Evolutionary conservation across 92 coral and sea anemone species (phyloP).

Genomic region (Heteractis magnifica): DNA sequence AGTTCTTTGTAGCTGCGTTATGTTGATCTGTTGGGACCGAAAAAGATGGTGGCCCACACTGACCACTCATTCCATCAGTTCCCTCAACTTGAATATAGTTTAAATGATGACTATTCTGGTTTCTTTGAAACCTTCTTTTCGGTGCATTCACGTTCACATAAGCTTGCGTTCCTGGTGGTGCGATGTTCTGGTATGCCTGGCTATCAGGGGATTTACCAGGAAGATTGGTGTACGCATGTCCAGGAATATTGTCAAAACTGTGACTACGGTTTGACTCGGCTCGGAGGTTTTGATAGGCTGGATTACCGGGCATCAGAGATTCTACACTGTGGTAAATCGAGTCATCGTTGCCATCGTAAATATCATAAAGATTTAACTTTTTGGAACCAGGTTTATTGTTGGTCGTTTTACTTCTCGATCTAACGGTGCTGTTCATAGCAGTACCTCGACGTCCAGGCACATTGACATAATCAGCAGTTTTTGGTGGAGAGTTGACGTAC

Average conservation of each 20-base stretch:
- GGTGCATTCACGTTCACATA: slow-evolving; percentile 78
- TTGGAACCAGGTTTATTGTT: slow-evolving; percentile 23
- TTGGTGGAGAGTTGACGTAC: slow-evolving; percentile 62
- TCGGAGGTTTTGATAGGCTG: slow-evolving; percentile 63
- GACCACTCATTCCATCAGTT: slow-evolving; percentile 36
- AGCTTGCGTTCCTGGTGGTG: slow-evolving; percentile 58
- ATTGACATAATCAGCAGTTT: slow-evolving; percentile 65
- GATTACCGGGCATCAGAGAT: slow-evolving; percentile 77
- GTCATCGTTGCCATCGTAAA: slow-evolving; percentile 84
- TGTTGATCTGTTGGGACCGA: slow-evolving; percentile 45
- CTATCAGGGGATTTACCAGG: slow-evolving; percentile 40
- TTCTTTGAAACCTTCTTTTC: slow-evolving; percentile 33
- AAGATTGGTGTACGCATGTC: slow-evolving; percentile 70
- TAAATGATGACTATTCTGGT: slow-evolving; percentile 43
- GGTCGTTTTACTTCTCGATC: slow-evolving; percentile 58
- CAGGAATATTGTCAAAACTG: slow-evolving; percentile 79
- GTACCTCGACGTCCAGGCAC: slow-evolving; percentile 43
- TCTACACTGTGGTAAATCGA: slow-evolving; percentile 92
- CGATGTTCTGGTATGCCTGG: slow-evolving; percentile 79
- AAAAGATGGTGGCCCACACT: slow-evolving; percentile 52
- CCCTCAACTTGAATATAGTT: slow-evolving; percentile 70
- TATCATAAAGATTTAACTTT: slow-evolving; percentile 68
- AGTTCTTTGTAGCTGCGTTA: slow-evolving; percentile 27
- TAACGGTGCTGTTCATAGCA: slow-evolving; percentile 2
- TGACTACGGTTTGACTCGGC: slow-evolving; percentile 66